phyloP scores from a whole-genome alignment of 1,140 invertebrate genomes.

The Ridgeia piscesae region DNA sequence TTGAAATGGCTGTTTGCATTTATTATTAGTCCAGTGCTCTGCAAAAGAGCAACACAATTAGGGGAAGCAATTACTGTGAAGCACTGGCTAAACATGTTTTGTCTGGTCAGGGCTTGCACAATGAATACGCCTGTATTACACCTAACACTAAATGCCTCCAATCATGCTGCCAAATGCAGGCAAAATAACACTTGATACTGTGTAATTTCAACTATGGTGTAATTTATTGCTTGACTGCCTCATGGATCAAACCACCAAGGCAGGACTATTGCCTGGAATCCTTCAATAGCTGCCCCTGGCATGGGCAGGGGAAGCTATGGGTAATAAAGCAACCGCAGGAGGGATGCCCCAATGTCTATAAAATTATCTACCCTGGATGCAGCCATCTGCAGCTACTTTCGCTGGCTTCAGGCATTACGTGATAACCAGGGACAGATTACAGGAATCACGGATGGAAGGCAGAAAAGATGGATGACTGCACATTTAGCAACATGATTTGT shows the following conservation, averaged over 20 bases:
- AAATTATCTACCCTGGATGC: background rate
- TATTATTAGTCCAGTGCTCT: background rate
- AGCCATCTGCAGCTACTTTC: background rate
- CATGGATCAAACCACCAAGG: background rate
- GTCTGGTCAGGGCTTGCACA: background rate
- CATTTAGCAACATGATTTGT: slow-evolving; percentile 6
- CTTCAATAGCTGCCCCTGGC: background rate
- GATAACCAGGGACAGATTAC: background rate
- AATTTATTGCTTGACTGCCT: background rate
- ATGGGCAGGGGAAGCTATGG: background rate
- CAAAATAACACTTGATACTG: background rate
- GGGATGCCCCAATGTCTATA: background rate
- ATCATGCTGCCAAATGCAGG: background rate
- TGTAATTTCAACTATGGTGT: background rate
- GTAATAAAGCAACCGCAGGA: background rate
- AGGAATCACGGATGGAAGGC: background rate
- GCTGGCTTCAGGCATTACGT: background rate
- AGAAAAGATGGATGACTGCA: background rate
- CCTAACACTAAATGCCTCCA: background rate
- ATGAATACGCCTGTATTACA: background rate
- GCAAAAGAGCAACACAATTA: background rate
- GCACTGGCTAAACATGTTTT: background rate
- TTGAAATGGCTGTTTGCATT: background rate
- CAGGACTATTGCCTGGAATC: background rate
- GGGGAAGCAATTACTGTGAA: background rate